Evolutionary conservation across 1,140 invertebrate species (phyloP).

Genomic region (Formica selysi): DNA sequence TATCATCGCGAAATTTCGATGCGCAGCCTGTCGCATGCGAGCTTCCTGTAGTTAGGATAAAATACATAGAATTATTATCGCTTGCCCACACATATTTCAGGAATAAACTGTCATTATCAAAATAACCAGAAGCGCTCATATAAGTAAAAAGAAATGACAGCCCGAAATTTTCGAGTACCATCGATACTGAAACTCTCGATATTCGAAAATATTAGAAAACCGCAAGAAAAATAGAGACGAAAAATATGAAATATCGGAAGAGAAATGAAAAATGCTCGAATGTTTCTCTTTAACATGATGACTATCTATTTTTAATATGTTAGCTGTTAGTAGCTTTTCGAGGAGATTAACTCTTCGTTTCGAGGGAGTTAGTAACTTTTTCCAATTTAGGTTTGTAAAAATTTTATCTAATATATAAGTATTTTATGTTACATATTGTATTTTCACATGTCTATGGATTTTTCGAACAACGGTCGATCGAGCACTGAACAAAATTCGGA

Average conservation of each 20-base stretch:
- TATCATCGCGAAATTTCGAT: conserved; percentile 23
- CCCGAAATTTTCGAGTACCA: not conserved
- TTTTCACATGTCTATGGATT: conserved; percentile 3
- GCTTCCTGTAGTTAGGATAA: not conserved
- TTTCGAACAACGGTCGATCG: conserved; percentile 2
- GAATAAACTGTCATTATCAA: not conserved
- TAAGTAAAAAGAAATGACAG: conserved; percentile 7
- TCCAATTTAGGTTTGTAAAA: not conserved
- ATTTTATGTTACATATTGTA: not conserved
- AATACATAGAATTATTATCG: not conserved
- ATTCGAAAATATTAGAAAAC: conserved; percentile 25
- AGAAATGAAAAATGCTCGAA: not conserved
- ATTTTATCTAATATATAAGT: not conserved
- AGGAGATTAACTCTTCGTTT: too few species aligned
- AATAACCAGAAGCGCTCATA: not conserved
- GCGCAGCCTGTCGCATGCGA: not conserved
- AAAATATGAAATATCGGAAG: conserved; percentile 1
- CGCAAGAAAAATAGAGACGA: conserved; percentile 4
- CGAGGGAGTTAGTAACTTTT: too few species aligned
- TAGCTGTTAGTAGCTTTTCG: not conserved
- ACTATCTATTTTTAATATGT: not conserved
- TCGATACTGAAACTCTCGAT: conserved; percentile 23
- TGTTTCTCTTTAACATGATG: not conserved
- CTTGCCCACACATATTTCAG: not conserved
- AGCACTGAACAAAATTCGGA: conserved; percentile 47